Evolutionary conservation across 2,888 invertebrate species (phyloP).

Genomic region (Muschampia staudingeri): DNA sequence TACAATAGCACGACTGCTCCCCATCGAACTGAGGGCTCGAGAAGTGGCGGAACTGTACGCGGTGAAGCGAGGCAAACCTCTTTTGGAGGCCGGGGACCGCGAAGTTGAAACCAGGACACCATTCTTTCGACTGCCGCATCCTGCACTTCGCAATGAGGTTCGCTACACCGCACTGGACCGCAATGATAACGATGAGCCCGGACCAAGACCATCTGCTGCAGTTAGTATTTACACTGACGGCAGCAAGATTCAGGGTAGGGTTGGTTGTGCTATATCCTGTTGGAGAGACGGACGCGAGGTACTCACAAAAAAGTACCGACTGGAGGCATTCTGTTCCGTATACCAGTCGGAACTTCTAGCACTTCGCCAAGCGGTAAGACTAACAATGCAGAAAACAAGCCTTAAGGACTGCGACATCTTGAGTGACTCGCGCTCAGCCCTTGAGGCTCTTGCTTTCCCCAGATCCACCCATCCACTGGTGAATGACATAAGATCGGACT

Average conservation of each 20-base stretch:
- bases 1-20: not conserved
- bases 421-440: too few relatives aligned
- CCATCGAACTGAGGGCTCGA: not conserved
- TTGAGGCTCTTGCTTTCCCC: too few relatives aligned
- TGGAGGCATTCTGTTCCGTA: too few relatives aligned
- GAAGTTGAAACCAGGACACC: not conserved
- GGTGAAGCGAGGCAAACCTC: not conserved
- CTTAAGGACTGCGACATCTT: too few relatives aligned
- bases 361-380: not conserved
- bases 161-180: not conserved
- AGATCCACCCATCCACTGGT: too few relatives aligned
- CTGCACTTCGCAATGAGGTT: not conserved
- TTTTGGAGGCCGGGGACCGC: not conserved
- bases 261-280: not conserved
- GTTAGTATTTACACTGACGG: slow-evolving; percentile 17
- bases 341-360: not conserved
- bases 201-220: not conserved
- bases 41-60: too few relatives aligned
- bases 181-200: too few relatives aligned
- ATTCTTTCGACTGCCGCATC: not conserved
- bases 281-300: not conserved
- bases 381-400: not conserved
- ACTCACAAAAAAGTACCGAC: too few relatives aligned
- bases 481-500: too few relatives aligned
- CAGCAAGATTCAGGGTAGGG: slow-evolving; percentile 19